Conservation (phyloP, 2,113 vertebrate species). For the Salvelinus namaycush region DNA sequence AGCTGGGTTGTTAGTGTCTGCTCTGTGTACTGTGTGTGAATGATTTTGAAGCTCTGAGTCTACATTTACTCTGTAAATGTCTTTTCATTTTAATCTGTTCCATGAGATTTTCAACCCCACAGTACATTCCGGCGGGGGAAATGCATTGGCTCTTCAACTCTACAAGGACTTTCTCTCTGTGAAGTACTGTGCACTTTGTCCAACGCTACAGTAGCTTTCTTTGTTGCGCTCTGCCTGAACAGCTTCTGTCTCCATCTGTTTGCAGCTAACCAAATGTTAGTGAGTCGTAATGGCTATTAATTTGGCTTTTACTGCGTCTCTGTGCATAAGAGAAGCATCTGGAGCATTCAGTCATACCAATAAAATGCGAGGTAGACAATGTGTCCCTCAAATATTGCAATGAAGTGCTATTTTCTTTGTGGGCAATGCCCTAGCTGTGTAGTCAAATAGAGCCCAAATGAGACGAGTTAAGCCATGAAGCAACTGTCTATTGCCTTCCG, state of each 20-base stretch:
- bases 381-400: conserved; percentile 55
- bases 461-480: conserved; percentile 33
- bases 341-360: conserved; percentile 59
- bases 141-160: conserved; percentile 2
- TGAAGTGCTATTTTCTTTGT: conserved; percentile 52
- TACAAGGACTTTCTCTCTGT: background rate
- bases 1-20: too few relatives aligned
- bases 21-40: background rate
- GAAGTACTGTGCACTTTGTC: conserved; percentile 3
- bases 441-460: conserved; percentile 35
- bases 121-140: conserved; percentile 43
- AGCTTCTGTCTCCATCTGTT: conserved; percentile 57
- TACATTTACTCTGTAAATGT: background rate
- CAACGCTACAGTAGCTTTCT: background rate
- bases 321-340: conserved; percentile 60
- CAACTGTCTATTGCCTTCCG: conserved; percentile 50
- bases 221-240: conserved; percentile 28
- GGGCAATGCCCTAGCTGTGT: conserved; percentile 21
- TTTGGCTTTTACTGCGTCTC: conserved; percentile 55
- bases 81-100: background rate
- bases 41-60: background rate
- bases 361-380: conserved; percentile 59
- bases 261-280: conserved; percentile 58
- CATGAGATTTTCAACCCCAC: background rate
- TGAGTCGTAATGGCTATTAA: conserved; percentile 62